These are phyloP conservation scores for Chaetodon trifascialis DNA, from an alignment of 2,113 vertebrate genomes.

Conservation along the genomic window DNA sequence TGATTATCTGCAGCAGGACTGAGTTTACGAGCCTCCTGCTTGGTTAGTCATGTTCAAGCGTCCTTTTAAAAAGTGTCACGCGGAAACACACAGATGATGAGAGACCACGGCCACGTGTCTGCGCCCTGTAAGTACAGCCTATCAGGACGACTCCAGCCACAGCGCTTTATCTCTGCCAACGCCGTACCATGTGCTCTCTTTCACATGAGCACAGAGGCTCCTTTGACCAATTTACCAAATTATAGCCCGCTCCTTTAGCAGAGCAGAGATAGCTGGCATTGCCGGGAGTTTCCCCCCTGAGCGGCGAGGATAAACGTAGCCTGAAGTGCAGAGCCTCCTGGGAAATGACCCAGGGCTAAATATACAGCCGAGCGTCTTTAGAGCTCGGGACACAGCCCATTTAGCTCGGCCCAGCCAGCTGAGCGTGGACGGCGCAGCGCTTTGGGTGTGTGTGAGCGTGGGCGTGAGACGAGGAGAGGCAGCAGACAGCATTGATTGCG, in stretches of 20 bases:
- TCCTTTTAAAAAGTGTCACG: slow-evolving; percentile 26
- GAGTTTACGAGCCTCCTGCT: slow-evolving; percentile 3
- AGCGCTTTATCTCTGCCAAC: slow-evolving; percentile 16
- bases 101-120: slow-evolving; percentile 14
- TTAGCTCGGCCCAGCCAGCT: slow-evolving; percentile 40
- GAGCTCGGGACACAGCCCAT: slow-evolving; percentile 60
- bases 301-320: slow-evolving; percentile 57
- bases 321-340: slow-evolving; percentile 53
- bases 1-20: slow-evolving; percentile 1
- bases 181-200: slow-evolving; percentile 57
- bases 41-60: not conserved
- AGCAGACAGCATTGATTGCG: slow-evolving; percentile 15
- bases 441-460: slow-evolving; percentile 55
- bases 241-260: slow-evolving; percentile 59
- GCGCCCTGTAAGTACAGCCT: not conserved
- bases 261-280: slow-evolving; percentile 47
- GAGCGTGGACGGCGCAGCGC: slow-evolving; percentile 42
- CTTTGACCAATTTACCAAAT: slow-evolving; percentile 71
- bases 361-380: slow-evolving; percentile 74
- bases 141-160: slow-evolving; percentile 21
- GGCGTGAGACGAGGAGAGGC: slow-evolving; percentile 37
- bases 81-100: not conserved
- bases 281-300: slow-evolving; percentile 69
- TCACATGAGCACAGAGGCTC: slow-evolving; percentile 69
- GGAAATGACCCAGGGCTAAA: slow-evolving; percentile 79